These are phyloP conservation scores for Microcebus ravelobensis DNA, from an alignment of 2,113 vertebrate genomes.

Conservation along the genomic window DNA sequence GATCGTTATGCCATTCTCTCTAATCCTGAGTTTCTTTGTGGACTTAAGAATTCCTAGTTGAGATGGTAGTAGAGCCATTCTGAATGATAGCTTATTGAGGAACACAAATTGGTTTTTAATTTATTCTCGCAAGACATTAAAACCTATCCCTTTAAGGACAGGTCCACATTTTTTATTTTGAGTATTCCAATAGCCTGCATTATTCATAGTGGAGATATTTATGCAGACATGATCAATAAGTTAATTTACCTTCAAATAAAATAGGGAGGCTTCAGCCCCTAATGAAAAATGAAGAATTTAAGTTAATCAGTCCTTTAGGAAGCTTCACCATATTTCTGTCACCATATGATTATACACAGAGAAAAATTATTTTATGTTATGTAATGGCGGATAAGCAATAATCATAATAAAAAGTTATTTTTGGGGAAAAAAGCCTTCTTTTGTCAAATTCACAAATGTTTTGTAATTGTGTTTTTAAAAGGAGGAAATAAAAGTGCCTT, in stretches of 20 bases:
- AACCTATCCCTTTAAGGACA: conserved; percentile 72
- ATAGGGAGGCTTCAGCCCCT: conserved; percentile 61
- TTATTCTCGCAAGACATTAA: conserved; percentile 71
- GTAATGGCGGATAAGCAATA: conserved; percentile 50
- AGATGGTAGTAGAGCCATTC: conserved; percentile 16
- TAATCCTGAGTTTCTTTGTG: conserved; percentile 43
- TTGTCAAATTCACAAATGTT: conserved; percentile 70
- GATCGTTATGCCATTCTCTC: not conserved
- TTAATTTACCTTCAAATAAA: conserved; percentile 83
- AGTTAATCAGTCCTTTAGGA: conserved; percentile 76
- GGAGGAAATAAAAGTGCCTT: not conserved
- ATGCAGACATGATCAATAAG: conserved; percentile 82
- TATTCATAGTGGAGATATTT: conserved; percentile 81
- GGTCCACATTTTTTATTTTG: conserved; percentile 74
- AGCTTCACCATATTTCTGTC: conserved; percentile 74
- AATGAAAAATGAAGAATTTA: conserved; percentile 78
- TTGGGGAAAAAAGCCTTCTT: conserved; percentile 54
- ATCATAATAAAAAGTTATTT: conserved; percentile 69
- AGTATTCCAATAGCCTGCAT: conserved; percentile 71
- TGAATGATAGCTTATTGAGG: conserved; percentile 29
- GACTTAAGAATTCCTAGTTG: not conserved
- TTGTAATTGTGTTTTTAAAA: conserved; percentile 47
- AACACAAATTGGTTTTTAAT: conserved; percentile 44
- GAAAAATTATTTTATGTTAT: conserved; percentile 70
- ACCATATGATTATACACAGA: conserved; percentile 65